A percentile compares a stretch with the other conserved stretches of the same genome.
These are phyloP conservation scores for Papilio machaon DNA, from an alignment of 1,140 invertebrate genomes.

Conservation along the genomic window DNA sequence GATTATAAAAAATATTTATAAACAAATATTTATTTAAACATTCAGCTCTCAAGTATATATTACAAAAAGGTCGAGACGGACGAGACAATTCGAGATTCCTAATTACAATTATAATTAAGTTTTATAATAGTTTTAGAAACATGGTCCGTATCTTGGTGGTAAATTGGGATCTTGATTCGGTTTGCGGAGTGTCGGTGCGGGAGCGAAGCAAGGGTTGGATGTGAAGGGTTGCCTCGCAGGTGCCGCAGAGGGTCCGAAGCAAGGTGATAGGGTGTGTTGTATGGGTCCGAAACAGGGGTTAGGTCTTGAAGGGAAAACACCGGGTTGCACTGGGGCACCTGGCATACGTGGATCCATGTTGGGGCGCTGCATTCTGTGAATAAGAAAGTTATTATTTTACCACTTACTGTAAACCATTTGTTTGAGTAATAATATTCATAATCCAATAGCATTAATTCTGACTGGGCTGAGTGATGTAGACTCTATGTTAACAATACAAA, in stretches of 20 bases:
- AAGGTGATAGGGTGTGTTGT: conserved; percentile 30
- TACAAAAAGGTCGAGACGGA: neutral
- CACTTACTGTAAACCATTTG: neutral
- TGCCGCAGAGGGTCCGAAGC: conserved; percentile 33
- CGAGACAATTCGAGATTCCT: conserved; percentile 20
- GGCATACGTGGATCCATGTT: conserved; percentile 18
- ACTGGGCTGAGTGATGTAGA: too few species aligned
- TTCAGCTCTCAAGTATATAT: neutral
- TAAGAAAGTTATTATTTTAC: neutral
- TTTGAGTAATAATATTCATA: too few species aligned
- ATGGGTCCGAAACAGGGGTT: neutral
- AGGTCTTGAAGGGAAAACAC: neutral
- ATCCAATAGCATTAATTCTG: too few species aligned
- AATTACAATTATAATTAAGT: conserved; percentile 23
- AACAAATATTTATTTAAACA: neutral
- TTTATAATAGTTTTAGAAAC: conserved; percentile 31
- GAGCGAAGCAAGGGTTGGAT: conserved; percentile 46
- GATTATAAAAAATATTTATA: conserved; percentile 1
- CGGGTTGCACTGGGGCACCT: conserved; percentile 12
- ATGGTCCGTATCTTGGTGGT: conserved; percentile 18
- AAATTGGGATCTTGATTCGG: conserved; percentile 32
- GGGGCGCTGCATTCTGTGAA: conserved; percentile 47
- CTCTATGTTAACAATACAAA: too few species aligned
- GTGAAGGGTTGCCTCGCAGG: conserved; percentile 38
- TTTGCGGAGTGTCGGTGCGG: conserved; percentile 44